These are phyloP conservation scores for Columba livia DNA, from an alignment of 2,113 vertebrate genomes.

Conservation along the genomic window DNA sequence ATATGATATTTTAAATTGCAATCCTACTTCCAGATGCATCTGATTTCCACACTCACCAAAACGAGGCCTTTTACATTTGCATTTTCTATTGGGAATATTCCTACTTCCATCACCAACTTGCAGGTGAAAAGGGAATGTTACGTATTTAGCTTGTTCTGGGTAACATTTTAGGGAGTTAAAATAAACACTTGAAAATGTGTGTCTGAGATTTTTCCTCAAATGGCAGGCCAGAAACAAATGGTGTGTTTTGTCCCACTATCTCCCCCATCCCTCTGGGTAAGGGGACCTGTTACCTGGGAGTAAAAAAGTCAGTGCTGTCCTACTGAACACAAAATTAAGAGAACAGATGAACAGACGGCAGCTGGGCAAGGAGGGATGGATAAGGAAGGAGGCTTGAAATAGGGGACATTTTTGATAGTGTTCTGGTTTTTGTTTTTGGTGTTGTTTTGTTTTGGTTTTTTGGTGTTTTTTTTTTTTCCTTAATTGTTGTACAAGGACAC, in stretches of 20 bases:
- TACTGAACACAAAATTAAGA: not conserved
- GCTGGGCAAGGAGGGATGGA: not conserved
- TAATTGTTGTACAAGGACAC: not conserved
- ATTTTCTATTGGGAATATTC: not conserved
- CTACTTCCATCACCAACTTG: not conserved
- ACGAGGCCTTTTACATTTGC: not conserved
- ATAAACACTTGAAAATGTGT: not conserved
- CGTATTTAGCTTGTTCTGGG: not conserved
- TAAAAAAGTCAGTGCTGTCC: not conserved
- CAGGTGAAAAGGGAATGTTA: not conserved
- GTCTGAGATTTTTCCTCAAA: not conserved
- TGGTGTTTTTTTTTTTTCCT: rapidly evolving
- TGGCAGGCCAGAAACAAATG: not conserved
- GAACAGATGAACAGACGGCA: not conserved
- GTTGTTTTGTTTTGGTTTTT: too few relatives aligned
- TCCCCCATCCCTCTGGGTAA: too few relatives aligned
- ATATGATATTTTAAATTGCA: not conserved
- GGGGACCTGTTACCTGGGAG: not conserved
- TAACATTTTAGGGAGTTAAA: not conserved
- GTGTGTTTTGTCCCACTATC: not conserved
- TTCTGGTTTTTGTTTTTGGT: too few relatives aligned
- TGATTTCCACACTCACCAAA: not conserved
- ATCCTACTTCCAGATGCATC: not conserved
- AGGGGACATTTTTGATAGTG: not conserved
- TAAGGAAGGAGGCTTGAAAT: not conserved